phyloP scores from a whole-genome alignment of 2,797 vertebrate species.

The Dicrostonyx torquatus region DNA sequence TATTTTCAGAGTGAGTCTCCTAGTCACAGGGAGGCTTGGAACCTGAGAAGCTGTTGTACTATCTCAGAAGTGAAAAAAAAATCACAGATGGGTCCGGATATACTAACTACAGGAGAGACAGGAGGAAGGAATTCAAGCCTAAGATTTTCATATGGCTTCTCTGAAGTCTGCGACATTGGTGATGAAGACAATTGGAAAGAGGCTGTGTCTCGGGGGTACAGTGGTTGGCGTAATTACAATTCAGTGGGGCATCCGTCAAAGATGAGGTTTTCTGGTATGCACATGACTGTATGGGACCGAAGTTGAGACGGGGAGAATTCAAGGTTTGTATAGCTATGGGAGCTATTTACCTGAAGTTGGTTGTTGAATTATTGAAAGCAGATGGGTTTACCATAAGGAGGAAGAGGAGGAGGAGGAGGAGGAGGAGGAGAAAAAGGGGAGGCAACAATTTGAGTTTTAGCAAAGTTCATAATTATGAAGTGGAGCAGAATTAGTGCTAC shows the following conservation, averaged over 20 bases:
- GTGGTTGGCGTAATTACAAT: not conserved
- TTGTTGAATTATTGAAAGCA: conserved; percentile 4
- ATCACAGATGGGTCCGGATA: not conserved
- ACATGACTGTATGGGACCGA: not conserved
- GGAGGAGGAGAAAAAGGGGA: not conserved
- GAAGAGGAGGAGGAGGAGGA: not conserved
- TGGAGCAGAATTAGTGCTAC: not conserved
- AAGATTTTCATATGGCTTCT: not conserved
- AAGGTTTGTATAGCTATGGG: not conserved
- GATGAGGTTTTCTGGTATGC: not conserved
- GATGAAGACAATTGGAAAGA: not conserved
- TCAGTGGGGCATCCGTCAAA: not conserved
- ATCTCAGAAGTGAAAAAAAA: not conserved
- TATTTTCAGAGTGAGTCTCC: not conserved
- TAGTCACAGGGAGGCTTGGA: not conserved
- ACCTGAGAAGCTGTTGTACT: not conserved
- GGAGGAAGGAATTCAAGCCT: not conserved
- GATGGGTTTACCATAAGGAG: not conserved
- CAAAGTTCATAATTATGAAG: not conserved
- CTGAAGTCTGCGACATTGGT: not conserved
- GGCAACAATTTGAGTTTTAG: not conserved
- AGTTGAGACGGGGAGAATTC: not conserved
- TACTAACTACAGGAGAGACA: not conserved
- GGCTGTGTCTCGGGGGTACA: not conserved
- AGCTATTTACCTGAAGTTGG: not conserved